Conservation (phyloP, 2,797 vertebrate genomes). For the Spinus olivaceus region DNA sequence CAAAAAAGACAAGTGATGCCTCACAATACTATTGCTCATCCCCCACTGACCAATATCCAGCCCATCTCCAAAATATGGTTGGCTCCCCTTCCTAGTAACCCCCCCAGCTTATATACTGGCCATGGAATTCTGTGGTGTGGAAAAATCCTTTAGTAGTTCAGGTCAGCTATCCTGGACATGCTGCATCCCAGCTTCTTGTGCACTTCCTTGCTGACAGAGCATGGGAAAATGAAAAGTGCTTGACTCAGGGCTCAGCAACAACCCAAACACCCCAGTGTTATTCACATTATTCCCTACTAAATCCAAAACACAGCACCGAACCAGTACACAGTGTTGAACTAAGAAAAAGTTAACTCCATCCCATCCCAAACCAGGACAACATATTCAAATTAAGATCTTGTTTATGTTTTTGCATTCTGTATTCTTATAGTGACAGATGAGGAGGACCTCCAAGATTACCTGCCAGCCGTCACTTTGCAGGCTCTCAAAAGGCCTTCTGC, state of each 20-base stretch:
- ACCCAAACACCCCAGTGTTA: neutral
- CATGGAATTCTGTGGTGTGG: neutral
- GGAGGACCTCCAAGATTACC: neutral
- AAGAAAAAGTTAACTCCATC: neutral
- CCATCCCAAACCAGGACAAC: neutral
- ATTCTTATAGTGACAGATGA: neutral
- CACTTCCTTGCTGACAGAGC: neutral
- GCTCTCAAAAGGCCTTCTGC: neutral
- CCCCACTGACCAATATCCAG: neutral
- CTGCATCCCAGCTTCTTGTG: neutral
- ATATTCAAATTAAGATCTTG: neutral
- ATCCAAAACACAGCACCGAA: neutral
- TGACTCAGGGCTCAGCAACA: neutral
- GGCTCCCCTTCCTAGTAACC: neutral
- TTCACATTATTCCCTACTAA: neutral
- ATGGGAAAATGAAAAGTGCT: neutral
- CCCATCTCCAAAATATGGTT: accelerated
- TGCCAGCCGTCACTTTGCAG: neutral
- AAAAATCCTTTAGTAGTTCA: neutral
- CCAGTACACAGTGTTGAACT: neutral
- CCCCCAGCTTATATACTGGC: neutral
- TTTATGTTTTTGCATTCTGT: neutral
- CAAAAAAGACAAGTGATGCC: neutral
- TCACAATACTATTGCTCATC: neutral
- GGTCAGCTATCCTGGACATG: neutral